Percentiles rank a stretch among this genome's conserved stretches.
Evolutionary conservation across 2,888 invertebrate genomes (phyloP).

Genomic region (Aphodius granarius): DNA sequence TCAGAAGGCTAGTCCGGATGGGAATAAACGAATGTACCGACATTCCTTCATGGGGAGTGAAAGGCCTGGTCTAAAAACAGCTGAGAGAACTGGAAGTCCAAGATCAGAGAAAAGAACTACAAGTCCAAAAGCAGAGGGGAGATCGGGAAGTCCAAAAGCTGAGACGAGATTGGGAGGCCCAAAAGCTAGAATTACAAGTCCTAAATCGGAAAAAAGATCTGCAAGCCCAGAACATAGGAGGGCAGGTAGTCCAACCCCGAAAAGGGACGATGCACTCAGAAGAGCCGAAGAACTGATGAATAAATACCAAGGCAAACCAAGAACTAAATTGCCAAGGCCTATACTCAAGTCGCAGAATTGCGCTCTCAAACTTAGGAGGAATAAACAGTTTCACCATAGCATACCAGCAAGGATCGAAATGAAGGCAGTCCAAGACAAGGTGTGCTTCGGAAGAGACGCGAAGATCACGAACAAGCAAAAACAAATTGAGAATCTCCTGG

Average conservation of each 20-base stretch:
- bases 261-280: not conserved
- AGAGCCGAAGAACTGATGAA: not conserved
- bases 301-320: not conserved
- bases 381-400: not conserved
- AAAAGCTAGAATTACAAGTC: too few species aligned
- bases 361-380: not conserved
- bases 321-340: not conserved
- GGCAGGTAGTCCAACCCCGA: too few species aligned
- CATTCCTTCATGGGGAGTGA: too few species aligned
- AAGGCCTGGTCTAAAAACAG: too few species aligned
- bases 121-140: not conserved
- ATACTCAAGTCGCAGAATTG: not conserved
- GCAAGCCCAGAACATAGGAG: too few species aligned
- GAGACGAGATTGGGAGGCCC: not conserved
- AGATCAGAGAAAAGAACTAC: not conserved
- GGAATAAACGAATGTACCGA: too few species aligned
- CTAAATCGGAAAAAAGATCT: too few species aligned
- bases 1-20: too few species aligned
- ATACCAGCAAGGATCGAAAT: not conserved
- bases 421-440: not conserved
- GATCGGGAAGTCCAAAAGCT: not conserved
- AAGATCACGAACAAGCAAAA: too few species aligned
- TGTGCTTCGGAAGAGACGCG: not conserved
- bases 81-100: too few species aligned
- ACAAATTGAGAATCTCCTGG: too few species aligned